phyloP scores from a whole-genome alignment of 2,797 vertebrate species.

The Sibirionetta formosa region DNA sequence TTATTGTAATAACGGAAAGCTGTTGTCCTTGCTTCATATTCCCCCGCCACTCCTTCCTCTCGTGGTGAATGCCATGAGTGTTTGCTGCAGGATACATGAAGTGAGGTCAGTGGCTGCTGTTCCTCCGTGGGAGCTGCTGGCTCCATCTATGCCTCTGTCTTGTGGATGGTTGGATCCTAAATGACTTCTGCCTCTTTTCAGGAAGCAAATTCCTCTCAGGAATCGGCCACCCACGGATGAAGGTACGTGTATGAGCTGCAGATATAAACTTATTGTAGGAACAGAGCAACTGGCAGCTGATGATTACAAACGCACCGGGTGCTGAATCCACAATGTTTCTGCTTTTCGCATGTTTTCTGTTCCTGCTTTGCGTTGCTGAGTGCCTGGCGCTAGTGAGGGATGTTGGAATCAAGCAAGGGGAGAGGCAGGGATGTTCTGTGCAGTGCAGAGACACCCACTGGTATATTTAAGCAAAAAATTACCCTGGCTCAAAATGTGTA shows the following conservation, averaged over 20 bases:
- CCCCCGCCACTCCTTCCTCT: background rate
- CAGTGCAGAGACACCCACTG: conserved; percentile 70
- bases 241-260: background rate
- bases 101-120: background rate
- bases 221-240: background rate
- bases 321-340: background rate
- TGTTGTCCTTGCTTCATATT: background rate
- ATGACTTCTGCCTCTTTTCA: background rate
- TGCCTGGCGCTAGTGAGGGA: background rate
- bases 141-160: background rate
- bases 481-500: background rate
- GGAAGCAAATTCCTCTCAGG: background rate
- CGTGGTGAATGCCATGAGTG: background rate
- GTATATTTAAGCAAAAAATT: conserved; percentile 36
- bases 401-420: background rate
- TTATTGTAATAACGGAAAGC: conserved; percentile 42
- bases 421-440: background rate
- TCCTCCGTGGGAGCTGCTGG: background rate
- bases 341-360: background rate
- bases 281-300: background rate
- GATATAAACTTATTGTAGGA: rapidly evolving
- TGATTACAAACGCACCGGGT: background rate
- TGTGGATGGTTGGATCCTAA: background rate
- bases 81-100: background rate
- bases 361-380: background rate